phyloP scores from a whole-genome alignment of 2,888 invertebrate genomes.

The Sarcophaga carnaria region DNA sequence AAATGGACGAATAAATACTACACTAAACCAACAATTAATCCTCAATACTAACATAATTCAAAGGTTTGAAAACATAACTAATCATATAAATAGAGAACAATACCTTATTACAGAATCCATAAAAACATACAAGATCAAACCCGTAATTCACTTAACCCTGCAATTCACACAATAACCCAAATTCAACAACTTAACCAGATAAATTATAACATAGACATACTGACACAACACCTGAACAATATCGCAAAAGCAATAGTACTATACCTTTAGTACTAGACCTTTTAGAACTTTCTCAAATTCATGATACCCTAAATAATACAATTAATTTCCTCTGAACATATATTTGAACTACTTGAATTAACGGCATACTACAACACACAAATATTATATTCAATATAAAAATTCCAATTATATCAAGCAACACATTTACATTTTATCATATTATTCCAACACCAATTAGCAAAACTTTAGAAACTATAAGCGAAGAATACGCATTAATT shows the following conservation, averaged over 20 bases:
- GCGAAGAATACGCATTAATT: no score
- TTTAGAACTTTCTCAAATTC: constrained; percentile 53
- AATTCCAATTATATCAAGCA: constrained; percentile 28
- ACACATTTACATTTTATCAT: constrained; percentile 30
- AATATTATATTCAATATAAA: constrained; percentile 11
- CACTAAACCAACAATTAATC: constrained; percentile 43
- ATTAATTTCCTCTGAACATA: constrained; percentile 43
- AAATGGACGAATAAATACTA: constrained; percentile 39
- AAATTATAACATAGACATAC: constrained; percentile 64
- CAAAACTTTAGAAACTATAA: no score
- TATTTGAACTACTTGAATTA: constrained; percentile 39
- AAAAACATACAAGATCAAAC: constrained; percentile 48
- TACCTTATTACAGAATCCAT: constrained; percentile 49
- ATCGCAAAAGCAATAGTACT: constrained; percentile 64
- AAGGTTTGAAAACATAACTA: constrained; percentile 65
- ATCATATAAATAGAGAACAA: constrained; percentile 65
- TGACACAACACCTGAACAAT: constrained; percentile 52
- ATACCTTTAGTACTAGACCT: constrained; percentile 58
- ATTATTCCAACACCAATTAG: no score
- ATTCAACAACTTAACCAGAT: constrained; percentile 48
- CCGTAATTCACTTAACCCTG: constrained; percentile 38
- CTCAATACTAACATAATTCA: constrained; percentile 61
- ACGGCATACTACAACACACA: constrained; percentile 6
- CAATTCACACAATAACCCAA: constrained; percentile 41
- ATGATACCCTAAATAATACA: constrained; percentile 41